Evolutionary conservation across 2,888 invertebrate species (phyloP), one percentile per base, ranked within the genome.

Genomic region (Apodemia duryi): DNA sequence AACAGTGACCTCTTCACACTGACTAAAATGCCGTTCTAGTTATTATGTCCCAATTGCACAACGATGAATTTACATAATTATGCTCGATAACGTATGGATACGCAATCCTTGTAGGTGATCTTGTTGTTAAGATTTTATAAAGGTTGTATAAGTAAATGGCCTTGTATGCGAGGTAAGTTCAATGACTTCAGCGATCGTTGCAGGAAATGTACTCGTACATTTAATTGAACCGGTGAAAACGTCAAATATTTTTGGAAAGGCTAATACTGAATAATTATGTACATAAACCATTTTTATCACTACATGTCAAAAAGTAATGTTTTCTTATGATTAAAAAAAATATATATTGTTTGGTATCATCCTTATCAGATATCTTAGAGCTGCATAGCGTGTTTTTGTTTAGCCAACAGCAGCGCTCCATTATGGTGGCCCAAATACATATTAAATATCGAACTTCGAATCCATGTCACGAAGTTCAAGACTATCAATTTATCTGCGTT

Each of bases 61-160:
- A 68, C 65, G 65, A 51, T 66, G 64, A 60, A 68, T 66, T 68
- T 60, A 65, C 65, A 65, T 62, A 57, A 57, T 57, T 57, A 57
- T 29, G 57, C n/a, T 62, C 57, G 11, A 49, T 49, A 64, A 61
- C 54, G 61, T 65, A 61, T 43, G 49, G 63, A 35, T 57, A 57
- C 29, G 32, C 57, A 57, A 57, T 29, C 57, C 57, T 52, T 57
- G 57, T 32, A 10, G 32, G 13, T 32, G 32, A 29, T 32, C 62
- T 57, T 61, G 51, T 66, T 63, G 54, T 29, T 63, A 57, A 46
- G 57, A 80, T 77, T 74, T 82, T 79, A 78, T 81, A 77, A 76
- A 70, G 77, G 84, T 87, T 88, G 87, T 86, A 85, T 86, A 88
- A 88, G 89, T 82, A 83, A 80, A 74, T 88, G 88, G 89, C 88